Percentiles rank a stretch among this genome's conserved stretches.
phyloP scores from a whole-genome alignment of 2,113 vertebrate genomes.

The Climacteris rufus region DNA sequence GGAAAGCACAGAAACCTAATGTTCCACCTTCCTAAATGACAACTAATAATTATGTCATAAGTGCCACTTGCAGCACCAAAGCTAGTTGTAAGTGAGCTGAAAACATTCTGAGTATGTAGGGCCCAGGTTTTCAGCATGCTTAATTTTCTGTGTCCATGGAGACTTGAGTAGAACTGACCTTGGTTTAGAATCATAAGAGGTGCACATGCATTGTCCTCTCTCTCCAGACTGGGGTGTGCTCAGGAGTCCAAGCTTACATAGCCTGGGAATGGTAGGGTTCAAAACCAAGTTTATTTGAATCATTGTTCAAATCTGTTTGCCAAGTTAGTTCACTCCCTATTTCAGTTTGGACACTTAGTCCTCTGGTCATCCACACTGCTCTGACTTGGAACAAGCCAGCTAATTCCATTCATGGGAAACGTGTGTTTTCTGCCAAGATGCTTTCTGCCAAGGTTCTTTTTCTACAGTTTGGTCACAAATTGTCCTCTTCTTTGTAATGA shows the following conservation, averaged over 20 bases:
- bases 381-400: background rate
- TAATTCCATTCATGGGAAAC: background rate
- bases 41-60: background rate
- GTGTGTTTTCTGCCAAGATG: background rate
- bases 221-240: background rate
- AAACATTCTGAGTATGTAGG: rapidly evolving
- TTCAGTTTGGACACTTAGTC: background rate
- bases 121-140: background rate
- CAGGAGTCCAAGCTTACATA: background rate
- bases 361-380: background rate
- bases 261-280: background rate
- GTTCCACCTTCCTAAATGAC: background rate
- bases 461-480: background rate
- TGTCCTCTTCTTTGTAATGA: background rate
- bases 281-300: background rate
- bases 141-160: background rate
- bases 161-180: background rate
- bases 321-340: background rate
- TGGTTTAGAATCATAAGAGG: background rate
- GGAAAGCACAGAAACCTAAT: background rate
- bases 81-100: background rate
- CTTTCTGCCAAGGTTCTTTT: background rate
- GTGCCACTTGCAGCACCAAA: background rate
- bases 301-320: background rate
- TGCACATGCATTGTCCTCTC: background rate